Evolutionary conservation across 1,140 invertebrate species (phyloP).

Genomic region (Apolygus lucorum): DNA sequence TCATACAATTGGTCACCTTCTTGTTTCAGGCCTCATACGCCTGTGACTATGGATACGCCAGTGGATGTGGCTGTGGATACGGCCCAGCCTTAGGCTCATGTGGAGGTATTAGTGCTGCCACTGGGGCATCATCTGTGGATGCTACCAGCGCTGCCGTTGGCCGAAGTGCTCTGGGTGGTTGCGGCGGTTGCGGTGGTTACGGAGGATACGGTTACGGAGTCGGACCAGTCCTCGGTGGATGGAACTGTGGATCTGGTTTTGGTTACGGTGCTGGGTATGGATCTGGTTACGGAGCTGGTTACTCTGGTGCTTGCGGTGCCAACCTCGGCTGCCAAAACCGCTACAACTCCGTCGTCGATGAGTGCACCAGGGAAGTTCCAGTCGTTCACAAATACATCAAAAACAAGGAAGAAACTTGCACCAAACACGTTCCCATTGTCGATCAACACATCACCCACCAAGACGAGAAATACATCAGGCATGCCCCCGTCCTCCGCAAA

Average conservation of each 20-base stretch:
- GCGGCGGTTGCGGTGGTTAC: not conserved
- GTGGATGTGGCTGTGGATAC: not conserved
- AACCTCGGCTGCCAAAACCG: not conserved
- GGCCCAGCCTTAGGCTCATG: not conserved
- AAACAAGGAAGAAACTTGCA: constrained; percentile 16
- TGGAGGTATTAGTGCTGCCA: not conserved
- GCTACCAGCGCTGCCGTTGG: not conserved
- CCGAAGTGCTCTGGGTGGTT: not conserved
- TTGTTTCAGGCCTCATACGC: no score
- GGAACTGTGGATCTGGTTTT: no score
- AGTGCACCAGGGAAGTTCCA: constrained; percentile 19
- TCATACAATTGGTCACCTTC: no score
- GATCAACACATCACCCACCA: constrained; percentile 7
- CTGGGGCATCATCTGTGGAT: not conserved
- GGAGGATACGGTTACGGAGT: no score
- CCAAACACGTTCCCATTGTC: constrained; percentile 23
- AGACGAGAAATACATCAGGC: constrained; percentile 22
- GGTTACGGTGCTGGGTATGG: no score
- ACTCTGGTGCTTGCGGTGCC: not conserved
- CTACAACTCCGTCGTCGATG: constrained; percentile 20
- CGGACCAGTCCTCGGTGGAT: no score
- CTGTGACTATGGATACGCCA: no score
- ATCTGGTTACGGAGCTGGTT: not conserved
- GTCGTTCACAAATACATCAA: constrained; percentile 15
- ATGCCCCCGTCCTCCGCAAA: constrained; percentile 18